A percentile compares a stretch with the other conserved stretches of the same genome.
phyloP scores from a whole-genome alignment of 2,113 vertebrate genomes.

The Choloepus hoffmanni region DNA sequence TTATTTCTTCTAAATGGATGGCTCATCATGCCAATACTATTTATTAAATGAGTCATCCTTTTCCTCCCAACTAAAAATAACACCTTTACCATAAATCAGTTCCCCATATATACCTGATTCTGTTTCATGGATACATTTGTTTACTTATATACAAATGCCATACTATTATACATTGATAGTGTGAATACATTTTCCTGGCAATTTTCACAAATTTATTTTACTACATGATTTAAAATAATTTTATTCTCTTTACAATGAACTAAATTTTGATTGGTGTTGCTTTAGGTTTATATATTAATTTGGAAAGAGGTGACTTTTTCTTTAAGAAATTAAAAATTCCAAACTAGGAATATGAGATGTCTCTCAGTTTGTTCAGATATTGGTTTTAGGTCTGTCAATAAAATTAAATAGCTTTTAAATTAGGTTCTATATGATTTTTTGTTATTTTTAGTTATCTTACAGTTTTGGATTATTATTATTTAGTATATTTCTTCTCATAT shows the following conservation, averaged over 20 bases:
- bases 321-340: background rate
- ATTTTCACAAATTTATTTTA: background rate
- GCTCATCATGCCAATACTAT: background rate
- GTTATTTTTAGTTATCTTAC: background rate
- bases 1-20: background rate
- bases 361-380: background rate
- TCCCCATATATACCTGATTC: background rate
- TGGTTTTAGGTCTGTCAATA: background rate
- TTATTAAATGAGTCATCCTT: background rate
- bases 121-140: background rate
- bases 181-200: too few species aligned
- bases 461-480: background rate
- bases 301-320: background rate
- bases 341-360: background rate
- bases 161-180: background rate
- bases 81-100: background rate
- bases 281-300: background rate
- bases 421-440: background rate
- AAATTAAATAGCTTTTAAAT: background rate
- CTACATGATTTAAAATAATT: background rate
- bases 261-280: background rate
- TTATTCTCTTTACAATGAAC: background rate
- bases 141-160: background rate
- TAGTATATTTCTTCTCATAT: background rate
- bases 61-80: background rate